Evolutionary conservation across 2,888 invertebrate species (phyloP), one percentile per base, ranked within the genome.

Genomic region (Coelopa pilipes): DNA sequence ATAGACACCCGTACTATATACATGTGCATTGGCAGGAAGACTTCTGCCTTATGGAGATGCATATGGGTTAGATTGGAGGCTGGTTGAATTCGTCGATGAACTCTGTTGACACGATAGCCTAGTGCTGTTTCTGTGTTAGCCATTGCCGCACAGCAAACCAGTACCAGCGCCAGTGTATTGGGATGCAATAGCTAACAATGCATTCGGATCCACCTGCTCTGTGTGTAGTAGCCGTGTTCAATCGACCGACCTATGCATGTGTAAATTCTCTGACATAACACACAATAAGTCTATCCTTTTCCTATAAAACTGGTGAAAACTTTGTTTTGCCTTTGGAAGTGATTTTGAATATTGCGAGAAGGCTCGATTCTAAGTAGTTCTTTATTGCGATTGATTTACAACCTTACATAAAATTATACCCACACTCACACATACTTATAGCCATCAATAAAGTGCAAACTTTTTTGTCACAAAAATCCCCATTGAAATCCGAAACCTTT

Each of bases 401-500:
- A 34, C 34, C 34, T 34, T 34, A 34, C 34, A 34, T 34, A 34
- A 34, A 34, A 7, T 34, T 34, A 34, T 34, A 34, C 34, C 2
- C 34, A 34, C 34, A 34, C 7, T 4, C 34, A 34, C 34, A 34
- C 34, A 34, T 34, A 34, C 34, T 4, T 34, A 34, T 34, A 34
- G 34, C 4, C 34, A 34, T 34, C 34, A 34, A 34, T 34, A 34
- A 34, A 4, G 34, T 34, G 34, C 34, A 34, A 34, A 34, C 77
- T 65, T 76, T 78, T 75, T 79, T 79, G 80, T 82, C 79, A 81
- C 81, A 79, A 72, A 71, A 78, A 80, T 59, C 57, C 75, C 75
- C 77, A 78, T 59, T 80, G 82, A 80, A 82, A 82, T 80, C 67
- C 62, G 82, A 82, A 82, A 83, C 82, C 82, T 78, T 83, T 81